Evolutionary conservation across 2,113 vertebrate species (phyloP), one percentile per base, ranked within the genome.

Genomic region (Diglossa brunneiventris): DNA sequence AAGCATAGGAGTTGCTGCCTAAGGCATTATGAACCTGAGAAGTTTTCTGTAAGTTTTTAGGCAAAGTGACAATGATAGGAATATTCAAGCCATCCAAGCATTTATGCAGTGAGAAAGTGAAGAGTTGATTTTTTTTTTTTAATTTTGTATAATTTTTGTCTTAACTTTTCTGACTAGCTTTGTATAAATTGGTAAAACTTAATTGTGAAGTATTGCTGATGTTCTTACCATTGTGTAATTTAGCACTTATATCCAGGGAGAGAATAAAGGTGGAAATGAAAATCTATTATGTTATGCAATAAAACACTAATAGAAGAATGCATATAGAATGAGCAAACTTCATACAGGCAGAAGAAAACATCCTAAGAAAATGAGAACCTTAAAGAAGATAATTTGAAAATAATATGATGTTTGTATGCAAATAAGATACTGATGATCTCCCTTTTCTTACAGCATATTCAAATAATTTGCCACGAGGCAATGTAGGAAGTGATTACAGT

Each of bases 301-400:
- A 84, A 79, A 95, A 83, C 26, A 37, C 49, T 88, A 89, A 73
- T 46, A 53, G 41, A 15, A 61, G 26, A 89, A 74, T 58, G 37
- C 13, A 56, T 42, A 69, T 14, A 64, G 39, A 85, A 95, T 47
- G 30, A 35, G 26, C 26, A 87, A 91, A 69, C 39, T 87, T 90
- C 73, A 83, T 55, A 56, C 26, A 78, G 44, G 28, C 37, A 92
- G 59, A 37, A 83, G 59, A 90, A 95, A 94, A 83, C 49, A 92
- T 78, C 37, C 42, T 62, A 79, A 44, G 55, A 91, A 94, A 96
- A 96, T 46, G 41, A 90, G 92, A 91, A 75, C 42, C 56, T 87
- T 85, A 80, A 94, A 88, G 63, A 94, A 53, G 76, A 94, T 88
- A 87, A 93, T 95, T 79, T 94, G 80, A 79, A 96, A 95, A 95